A percentile compares a stretch with the other conserved stretches of the same genome.
Evolutionary conservation across 2,113 vertebrate species (phyloP).

Genomic region (Myotis lucifugus): DNA sequence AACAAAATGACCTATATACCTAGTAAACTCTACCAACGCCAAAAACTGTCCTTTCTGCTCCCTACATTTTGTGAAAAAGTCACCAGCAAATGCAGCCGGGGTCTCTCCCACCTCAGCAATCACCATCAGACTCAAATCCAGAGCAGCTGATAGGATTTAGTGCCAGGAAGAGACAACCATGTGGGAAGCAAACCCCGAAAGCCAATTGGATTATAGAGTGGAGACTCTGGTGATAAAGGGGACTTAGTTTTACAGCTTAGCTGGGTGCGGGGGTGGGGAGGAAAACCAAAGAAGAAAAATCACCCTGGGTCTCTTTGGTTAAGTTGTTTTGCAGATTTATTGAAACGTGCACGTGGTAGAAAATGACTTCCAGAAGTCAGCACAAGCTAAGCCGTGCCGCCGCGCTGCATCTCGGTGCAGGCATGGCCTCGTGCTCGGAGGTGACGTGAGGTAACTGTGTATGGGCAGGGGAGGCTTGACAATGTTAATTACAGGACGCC

Average conservation of each 20-base stretch:
- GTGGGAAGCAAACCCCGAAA: constrained; percentile 27
- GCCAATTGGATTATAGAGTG: constrained; percentile 57
- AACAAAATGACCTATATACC: background rate
- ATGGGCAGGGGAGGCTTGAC: constrained; percentile 56
- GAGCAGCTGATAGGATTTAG: constrained; percentile 72
- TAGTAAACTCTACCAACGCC: background rate
- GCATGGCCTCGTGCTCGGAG: constrained; percentile 54
- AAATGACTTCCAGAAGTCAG: constrained; percentile 85
- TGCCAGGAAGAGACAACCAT: constrained; percentile 62
- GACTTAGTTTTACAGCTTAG: constrained; percentile 65
- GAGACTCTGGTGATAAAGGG: constrained; percentile 67
- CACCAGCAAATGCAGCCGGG: background rate
- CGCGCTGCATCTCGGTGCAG: constrained; percentile 69
- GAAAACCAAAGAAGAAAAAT: constrained; percentile 66
- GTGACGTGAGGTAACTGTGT: constrained; percentile 75
- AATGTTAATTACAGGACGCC: constrained; percentile 43
- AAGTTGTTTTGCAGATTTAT: constrained; percentile 82
- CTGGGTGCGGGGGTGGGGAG: background rate
- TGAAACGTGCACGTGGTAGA: constrained; percentile 78
- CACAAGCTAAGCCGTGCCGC: constrained; percentile 65
- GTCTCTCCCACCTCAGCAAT: constrained; percentile 56
- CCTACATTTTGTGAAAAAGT: background rate
- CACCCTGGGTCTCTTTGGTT: constrained; percentile 60
- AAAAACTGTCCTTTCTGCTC: background rate
- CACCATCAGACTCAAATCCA: constrained; percentile 53